These are phyloP conservation scores for Dioctria linearis DNA, from an alignment of 2,888 invertebrate genomes.

Conservation along the genomic window DNA sequence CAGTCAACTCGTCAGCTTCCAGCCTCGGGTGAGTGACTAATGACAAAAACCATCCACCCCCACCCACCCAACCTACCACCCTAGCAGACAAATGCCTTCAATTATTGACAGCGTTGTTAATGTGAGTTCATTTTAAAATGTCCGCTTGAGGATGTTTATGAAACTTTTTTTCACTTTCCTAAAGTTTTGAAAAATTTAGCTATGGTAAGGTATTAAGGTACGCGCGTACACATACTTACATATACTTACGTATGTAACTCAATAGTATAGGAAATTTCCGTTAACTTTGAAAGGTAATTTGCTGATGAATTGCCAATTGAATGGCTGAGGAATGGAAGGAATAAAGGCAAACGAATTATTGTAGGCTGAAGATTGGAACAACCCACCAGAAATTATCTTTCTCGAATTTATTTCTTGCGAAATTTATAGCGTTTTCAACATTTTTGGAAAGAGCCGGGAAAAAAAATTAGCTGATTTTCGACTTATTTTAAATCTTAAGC, in stretches of 20 bases:
- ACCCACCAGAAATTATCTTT: constrained; percentile 21
- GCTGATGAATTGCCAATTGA: constrained; percentile 43
- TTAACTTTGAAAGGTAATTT: constrained; percentile 27
- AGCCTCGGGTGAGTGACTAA: constrained; percentile 3
- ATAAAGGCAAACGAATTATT: background rate
- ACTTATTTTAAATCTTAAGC: constrained; percentile 35
- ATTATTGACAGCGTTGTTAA: constrained; percentile 57
- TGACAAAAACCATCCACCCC: background rate
- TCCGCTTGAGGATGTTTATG: constrained; percentile 45
- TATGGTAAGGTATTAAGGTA: too few species aligned
- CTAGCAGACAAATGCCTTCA: constrained; percentile 54
- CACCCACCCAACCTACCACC: too few species aligned
- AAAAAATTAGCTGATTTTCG: constrained; percentile 30
- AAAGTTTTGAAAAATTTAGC: constrained; percentile 17
- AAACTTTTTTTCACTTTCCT: constrained; percentile 29
- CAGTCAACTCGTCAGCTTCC: constrained; percentile 24
- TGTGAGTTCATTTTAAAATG: constrained; percentile 56
- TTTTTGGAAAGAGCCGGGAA: background rate
- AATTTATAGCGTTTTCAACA: constrained; percentile 26
- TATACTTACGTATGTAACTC: too few species aligned
- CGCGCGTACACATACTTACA: background rate
- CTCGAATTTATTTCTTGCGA: constrained; percentile 26
- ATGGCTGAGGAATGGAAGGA: constrained; percentile 12
- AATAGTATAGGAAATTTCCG: constrained; percentile 28
- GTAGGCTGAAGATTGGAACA: background rate